Base-by-base conservation (phyloP, 2,888 invertebrate genomes). In the Shargacucullia verbasci region DNA sequence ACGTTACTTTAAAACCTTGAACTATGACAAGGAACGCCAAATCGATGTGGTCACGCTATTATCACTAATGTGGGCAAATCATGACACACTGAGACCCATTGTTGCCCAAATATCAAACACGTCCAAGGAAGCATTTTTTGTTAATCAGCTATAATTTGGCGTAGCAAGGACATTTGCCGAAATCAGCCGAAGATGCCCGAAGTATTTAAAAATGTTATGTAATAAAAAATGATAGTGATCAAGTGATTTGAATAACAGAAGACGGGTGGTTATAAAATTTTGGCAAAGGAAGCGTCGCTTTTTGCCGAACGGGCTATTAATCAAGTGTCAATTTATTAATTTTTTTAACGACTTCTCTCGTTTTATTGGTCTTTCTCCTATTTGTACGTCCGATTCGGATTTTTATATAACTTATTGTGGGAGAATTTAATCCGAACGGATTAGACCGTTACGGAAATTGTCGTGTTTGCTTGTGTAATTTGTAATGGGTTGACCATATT, bases 21-120 rank as follows among this genome's bases (percentile, higher is more conserved):
- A 89, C 90, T 91, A 84, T 90, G 87, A 82, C 84, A 82, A 68
- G 70, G 46, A 67, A 70, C 69, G 79, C 83, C 83, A 85, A 90
- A 89, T 86, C 76, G 82, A 67, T 72, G 79, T 73, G 81, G 86
- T 86, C 86, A 88, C 88, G 86, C 81, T 70, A 87, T 84, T 81
- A 82, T 54, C 64, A 66, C 81, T 90, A 88, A 89, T 88, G 83
- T 85, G 81, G 80, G 69, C 78, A 79, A 80, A 82, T 77, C 85
- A 79, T 87, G 84, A 81, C 84, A 87, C 66, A 79, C 67, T 70
- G 60, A 53, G 64, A 37, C 53, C 76, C 66, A 80, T 86, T 84
- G 84, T 85, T 83, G 79, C 41, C 78, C 71, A 76, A 82, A 82
- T 77, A 83, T 79, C 72, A 78, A 39, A 70, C 58, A 65, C 66